Conservation (phyloP, 2,888 invertebrate species). For the Plagodis dolabraria region DNA sequence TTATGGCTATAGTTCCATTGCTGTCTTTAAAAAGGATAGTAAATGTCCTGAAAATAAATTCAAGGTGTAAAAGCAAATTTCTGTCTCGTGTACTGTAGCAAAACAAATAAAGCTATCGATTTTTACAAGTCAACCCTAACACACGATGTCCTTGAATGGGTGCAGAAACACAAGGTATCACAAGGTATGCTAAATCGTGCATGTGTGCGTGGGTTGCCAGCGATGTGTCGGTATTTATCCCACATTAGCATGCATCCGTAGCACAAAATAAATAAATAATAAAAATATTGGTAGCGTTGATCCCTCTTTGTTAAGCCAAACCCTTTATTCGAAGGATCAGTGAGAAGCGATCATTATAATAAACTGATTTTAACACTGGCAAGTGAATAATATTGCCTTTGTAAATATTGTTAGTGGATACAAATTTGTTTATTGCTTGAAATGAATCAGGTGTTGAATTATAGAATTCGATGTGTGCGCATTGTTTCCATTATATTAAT, state of each 20-base stretch:
- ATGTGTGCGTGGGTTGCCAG: constrained; percentile 55
- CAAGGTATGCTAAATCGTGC: constrained; percentile 4
- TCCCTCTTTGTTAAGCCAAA: constrained; percentile 68
- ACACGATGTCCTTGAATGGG: constrained; percentile 9
- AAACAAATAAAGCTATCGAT: neutral
- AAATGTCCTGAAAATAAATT: too few relatives aligned
- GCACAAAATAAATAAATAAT: constrained; percentile 30
- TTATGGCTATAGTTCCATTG: too few relatives aligned
- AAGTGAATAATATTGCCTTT: constrained; percentile 30
- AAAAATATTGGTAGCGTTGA: constrained; percentile 46
- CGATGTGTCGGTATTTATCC: constrained; percentile 73
- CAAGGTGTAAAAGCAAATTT: too few relatives aligned
- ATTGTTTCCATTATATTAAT: too few relatives aligned
- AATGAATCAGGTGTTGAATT: constrained; percentile 9
- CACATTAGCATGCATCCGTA: constrained; percentile 77
- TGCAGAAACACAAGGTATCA: constrained; percentile 1
- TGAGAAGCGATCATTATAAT: constrained; percentile 46
- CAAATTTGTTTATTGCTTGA: constrained; percentile 25
- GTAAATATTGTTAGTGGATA: constrained; percentile 24
- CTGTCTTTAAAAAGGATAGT: too few relatives aligned
- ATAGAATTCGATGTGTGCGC: neutral
- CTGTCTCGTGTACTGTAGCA: too few relatives aligned
- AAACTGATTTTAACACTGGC: constrained; percentile 41
- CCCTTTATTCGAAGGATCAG: constrained; percentile 55
- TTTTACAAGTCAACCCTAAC: constrained; percentile 5